These are phyloP conservation scores for Erebia palarica DNA, from an alignment of 2,888 invertebrate species.

Conservation along the genomic window DNA sequence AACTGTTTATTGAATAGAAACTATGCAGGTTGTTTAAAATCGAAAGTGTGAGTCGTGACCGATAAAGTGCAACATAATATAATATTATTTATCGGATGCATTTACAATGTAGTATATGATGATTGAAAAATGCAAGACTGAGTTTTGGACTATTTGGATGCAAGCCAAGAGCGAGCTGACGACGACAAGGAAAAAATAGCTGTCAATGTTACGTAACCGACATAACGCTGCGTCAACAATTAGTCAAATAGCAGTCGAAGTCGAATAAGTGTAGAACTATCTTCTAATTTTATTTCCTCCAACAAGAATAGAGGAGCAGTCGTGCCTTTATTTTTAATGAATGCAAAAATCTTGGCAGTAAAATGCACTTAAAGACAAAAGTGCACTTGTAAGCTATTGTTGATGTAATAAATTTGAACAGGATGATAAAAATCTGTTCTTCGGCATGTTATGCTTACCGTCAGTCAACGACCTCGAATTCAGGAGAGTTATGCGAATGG, in stretches of 20 bases:
- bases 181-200: constrained; percentile 76
- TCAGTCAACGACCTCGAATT: constrained; percentile 64
- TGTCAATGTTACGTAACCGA: constrained; percentile 62
- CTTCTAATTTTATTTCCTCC: constrained; percentile 11
- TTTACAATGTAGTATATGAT: constrained; percentile 33
- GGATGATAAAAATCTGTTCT: constrained; percentile 35
- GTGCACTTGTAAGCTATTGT: constrained; percentile 30
- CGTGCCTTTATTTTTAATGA: constrained; percentile 3
- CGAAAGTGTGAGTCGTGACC: constrained; percentile 15
- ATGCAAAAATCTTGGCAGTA: constrained; percentile 10
- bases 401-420: constrained; percentile 31
- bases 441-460: constrained; percentile 53
- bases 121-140: constrained; percentile 36
- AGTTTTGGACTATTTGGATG: constrained; percentile 61
- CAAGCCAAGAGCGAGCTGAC: constrained; percentile 69
- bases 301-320: background rate
- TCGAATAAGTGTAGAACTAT: background rate
- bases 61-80: background rate
- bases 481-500: constrained; percentile 62
- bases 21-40: constrained; percentile 9
- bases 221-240: constrained; percentile 45
- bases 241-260: constrained; percentile 26
- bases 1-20: background rate
- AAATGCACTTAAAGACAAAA: constrained; percentile 19
- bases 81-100: constrained; percentile 4